Conservation (phyloP, 2,113 vertebrate species). For the Hemiprocne comata region DNA sequence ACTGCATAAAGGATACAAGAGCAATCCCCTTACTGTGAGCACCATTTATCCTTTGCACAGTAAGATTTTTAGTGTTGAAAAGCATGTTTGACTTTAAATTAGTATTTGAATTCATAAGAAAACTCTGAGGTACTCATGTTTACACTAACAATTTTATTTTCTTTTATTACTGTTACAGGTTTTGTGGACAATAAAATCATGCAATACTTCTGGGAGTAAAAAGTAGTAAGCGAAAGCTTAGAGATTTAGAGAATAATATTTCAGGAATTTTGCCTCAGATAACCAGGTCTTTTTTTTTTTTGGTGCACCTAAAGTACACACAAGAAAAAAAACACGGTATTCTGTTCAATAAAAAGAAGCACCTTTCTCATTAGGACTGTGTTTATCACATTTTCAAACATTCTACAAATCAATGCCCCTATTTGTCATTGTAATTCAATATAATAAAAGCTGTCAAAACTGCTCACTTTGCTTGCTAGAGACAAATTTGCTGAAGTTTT, state of each 20-base stretch:
- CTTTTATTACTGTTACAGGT: neutral
- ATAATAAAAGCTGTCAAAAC: constrained; percentile 63
- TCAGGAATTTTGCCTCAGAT: constrained; percentile 51
- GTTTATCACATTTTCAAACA: constrained; percentile 57
- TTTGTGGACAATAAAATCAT: constrained; percentile 9
- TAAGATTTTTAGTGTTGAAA: neutral
- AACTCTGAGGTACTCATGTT: neutral
- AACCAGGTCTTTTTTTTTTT: constrained; percentile 14
- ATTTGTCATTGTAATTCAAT: constrained; percentile 71
- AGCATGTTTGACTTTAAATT: neutral
- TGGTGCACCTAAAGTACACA: neutral
- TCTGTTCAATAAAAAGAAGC: constrained; percentile 25
- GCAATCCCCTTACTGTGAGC: neutral
- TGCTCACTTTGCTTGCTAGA: neutral
- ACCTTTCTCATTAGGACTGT: constrained; percentile 37
- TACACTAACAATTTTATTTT: neutral
- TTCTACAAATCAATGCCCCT: constrained; percentile 62
- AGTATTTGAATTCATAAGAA: neutral
- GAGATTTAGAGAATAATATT: constrained; percentile 13
- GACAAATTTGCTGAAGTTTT: constrained; percentile 20
- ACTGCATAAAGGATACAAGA: neutral
- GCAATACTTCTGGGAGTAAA: neutral
- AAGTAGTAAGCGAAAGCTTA: constrained; percentile 31
- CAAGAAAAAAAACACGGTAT: neutral
- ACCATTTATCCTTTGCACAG: neutral